Evolutionary conservation across 1,140 invertebrate species (phyloP), one percentile per base, ranked within the genome.

Genomic region (Stenopsyche tienmushanensis): DNA sequence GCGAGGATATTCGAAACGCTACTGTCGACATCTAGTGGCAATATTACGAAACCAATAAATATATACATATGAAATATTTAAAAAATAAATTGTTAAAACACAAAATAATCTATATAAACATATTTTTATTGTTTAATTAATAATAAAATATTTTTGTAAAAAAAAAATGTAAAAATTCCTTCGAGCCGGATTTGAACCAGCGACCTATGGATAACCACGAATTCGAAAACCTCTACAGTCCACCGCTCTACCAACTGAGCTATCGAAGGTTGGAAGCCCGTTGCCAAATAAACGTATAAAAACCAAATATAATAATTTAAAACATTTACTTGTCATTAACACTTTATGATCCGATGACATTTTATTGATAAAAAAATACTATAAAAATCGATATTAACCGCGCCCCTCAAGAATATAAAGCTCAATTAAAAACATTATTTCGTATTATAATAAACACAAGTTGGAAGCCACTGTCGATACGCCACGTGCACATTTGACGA

Each of bases 231-330:
- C 71, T 62, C 88, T 91, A 90, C 88, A 88, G 86, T 90, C 88
- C 88, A 90, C 88, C 88, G 88, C 88, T 90, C 88, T 90, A 90
- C 88, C 88, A 90, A 90, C 88, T 90, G 88, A 90, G 86, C 87
- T 89, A 88, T 87, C 87, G 86, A 88, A 88, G 87, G 86, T 78
- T 29, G 54, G n/a, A 3, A 15, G 0, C 1, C 0, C 1, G 21
- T 47, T 5, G 3, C 8, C 3, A 47, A 47, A 47, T 47, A 8
- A 47, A 15, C 3, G 8, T 47, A 47, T 47, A 47, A 47, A 20
- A 9, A 20, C 17, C 17, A 7, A 20, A 34, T 34, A 34, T n/a
- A n/a, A n/a, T n/a, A n/a, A n/a, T n/a, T n/a, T n/a, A n/a, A n/a
- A n/a, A n/a, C n/a, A n/a, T n/a, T n/a, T n/a, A n/a, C n/a, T n/a